Evolutionary conservation across 2,888 invertebrate species (phyloP).

Genomic region (Acheta domesticus): DNA sequence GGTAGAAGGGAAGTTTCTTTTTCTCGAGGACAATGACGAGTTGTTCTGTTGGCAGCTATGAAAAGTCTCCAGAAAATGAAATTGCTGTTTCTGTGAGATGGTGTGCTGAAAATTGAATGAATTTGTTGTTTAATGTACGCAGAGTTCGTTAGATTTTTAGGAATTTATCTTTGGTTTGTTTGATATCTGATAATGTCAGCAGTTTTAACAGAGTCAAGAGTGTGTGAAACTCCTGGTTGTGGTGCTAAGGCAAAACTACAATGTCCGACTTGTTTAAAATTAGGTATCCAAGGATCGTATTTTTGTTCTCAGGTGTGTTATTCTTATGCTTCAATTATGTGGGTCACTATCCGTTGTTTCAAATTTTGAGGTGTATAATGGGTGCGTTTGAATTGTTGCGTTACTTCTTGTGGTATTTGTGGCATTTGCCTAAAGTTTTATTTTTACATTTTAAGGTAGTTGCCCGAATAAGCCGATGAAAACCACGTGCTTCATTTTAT

Average conservation of each 20-base stretch:
- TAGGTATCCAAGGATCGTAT: conserved; percentile 86
- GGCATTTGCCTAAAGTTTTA: background rate
- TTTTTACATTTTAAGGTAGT: background rate
- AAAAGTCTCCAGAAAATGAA: background rate
- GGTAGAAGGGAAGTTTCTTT: too few species aligned
- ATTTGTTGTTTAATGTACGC: background rate
- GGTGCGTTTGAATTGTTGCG: background rate
- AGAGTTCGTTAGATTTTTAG: background rate
- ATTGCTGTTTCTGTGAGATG: background rate
- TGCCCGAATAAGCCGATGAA: background rate
- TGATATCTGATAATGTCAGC: conserved; percentile 32
- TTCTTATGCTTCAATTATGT: background rate
- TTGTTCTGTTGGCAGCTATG: background rate
- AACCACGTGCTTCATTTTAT: background rate
- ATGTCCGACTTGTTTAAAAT: conserved; percentile 94
- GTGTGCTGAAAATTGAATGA: background rate
- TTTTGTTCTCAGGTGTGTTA: conserved; percentile 77
- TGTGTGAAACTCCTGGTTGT: conserved; percentile 83
- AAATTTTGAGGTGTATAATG: background rate
- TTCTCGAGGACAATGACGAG: too few species aligned
- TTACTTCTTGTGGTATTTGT: background rate
- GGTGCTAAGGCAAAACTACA: conserved; percentile 80
- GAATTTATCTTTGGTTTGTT: background rate
- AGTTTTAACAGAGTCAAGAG: conserved; percentile 45
- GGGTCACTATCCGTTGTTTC: background rate